A percentile compares a stretch with the other conserved stretches of the same genome.
Evolutionary conservation across 1,140 invertebrate species (phyloP).

Genomic region (Caenorhabditis inopinata): DNA sequence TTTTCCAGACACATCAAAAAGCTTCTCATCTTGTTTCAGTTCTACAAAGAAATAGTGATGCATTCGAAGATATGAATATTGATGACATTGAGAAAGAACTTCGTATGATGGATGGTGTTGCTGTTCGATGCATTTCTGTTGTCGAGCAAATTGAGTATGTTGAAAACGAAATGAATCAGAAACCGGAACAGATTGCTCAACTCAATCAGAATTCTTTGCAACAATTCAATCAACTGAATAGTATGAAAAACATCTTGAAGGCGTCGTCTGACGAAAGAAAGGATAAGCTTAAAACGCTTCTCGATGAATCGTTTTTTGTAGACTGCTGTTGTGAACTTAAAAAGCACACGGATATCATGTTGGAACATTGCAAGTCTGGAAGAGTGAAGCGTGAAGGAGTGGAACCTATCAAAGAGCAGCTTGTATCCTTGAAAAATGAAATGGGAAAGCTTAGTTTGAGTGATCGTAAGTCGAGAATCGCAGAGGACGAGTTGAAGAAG

Average conservation of each 20-base stretch:
- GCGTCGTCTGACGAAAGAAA: neutral
- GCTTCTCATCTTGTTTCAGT: neutral
- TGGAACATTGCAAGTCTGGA: neutral
- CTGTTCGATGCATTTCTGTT: neutral
- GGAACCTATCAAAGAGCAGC: neutral
- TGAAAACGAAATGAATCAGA: neutral
- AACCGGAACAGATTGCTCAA: neutral
- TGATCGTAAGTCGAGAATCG: neutral
- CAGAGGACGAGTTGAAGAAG: neutral
- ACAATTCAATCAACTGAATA: neutral
- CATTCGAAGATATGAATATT: neutral
- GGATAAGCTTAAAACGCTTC: neutral
- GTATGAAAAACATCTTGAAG: neutral
- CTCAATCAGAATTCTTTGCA: neutral
- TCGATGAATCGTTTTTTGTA: neutral
- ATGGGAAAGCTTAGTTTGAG: neutral
- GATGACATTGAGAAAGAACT: neutral
- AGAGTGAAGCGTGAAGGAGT: neutral
- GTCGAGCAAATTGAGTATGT: neutral
- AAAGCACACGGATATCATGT: neutral
- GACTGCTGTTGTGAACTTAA: neutral
- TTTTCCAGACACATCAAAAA: conserved; percentile 1
- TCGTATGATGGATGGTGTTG: neutral
- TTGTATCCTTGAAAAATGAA: neutral
- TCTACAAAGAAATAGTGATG: neutral